Conservation (phyloP, 2,888 invertebrate species). For the Athrips mouffetella region DNA sequence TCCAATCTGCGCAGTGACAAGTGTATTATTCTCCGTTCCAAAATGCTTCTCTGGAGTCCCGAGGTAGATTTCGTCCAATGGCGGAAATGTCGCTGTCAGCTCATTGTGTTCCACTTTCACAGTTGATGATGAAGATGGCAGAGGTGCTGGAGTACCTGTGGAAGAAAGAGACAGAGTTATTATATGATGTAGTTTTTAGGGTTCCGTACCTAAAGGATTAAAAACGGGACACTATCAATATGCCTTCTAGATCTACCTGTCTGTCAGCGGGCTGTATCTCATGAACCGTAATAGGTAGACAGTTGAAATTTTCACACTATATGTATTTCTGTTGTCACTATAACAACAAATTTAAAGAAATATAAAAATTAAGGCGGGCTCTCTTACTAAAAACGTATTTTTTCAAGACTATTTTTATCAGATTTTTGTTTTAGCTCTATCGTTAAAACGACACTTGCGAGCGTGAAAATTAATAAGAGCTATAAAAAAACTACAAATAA, state of each 20-base stretch:
- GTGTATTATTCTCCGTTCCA: conserved; percentile 88
- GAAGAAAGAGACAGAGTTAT: neutral
- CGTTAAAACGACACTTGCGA: no score
- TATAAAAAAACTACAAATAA: no score
- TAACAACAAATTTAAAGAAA: neutral
- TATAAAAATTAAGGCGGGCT: neutral
- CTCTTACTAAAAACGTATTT: no score
- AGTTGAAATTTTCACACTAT: no score
- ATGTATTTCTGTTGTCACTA: neutral
- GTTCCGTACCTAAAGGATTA: no score
- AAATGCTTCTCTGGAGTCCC: conserved; percentile 85
- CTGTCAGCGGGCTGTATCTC: no score
- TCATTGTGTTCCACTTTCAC: conserved; percentile 60
- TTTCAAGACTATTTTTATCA: no score
- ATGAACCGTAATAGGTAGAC: no score
- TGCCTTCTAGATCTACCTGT: no score
- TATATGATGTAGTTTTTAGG: neutral
- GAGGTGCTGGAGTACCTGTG: conserved; percentile 40
- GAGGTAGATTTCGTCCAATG: conserved; percentile 65
- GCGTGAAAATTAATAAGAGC: no score
- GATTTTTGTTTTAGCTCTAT: no score
- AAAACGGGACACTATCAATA: no score
- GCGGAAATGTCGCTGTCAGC: conserved; percentile 66
- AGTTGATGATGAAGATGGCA: conserved; percentile 43
- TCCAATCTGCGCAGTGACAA: conserved; percentile 89